Conservation (phyloP, 2,888 invertebrate species). For the Eremobia ochroleuca region DNA sequence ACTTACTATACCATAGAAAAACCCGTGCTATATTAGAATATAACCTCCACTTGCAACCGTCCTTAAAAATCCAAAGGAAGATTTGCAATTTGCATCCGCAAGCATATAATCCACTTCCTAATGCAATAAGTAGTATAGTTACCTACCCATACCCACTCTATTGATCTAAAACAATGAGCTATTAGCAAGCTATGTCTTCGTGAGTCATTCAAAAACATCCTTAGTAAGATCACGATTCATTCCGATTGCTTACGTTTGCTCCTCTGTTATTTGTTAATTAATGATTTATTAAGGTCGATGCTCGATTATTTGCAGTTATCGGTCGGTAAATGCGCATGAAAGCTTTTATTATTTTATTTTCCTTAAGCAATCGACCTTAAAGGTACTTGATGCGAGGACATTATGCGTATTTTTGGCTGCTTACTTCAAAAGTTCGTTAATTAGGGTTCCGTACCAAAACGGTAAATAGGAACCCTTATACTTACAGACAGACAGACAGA, state of each 20-base stretch:
- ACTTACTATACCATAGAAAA: no score
- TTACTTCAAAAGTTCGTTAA: not conserved
- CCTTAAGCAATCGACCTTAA: constrained; percentile 31
- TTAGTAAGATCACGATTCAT: constrained; percentile 36
- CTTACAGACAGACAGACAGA: no score
- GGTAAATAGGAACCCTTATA: no score
- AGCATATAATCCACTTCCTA: constrained; percentile 14
- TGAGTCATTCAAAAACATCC: constrained; percentile 23
- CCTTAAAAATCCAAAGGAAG: not conserved
- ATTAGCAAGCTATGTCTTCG: constrained; percentile 28
- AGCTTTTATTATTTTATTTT: constrained; percentile 26
- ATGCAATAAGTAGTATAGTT: constrained; percentile 4
- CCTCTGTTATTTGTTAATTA: constrained; percentile 44
- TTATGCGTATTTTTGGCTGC: constrained; percentile 9
- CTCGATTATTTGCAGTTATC: constrained; percentile 26
- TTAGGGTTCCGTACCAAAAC: no score
- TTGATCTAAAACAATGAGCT: constrained; percentile 51
- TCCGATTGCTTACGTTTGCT: constrained; percentile 12
- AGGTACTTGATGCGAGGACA: not conserved
- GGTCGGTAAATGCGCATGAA: not conserved
- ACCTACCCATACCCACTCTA: not conserved
- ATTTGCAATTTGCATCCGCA: constrained; percentile 15
- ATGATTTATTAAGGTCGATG: constrained; percentile 35
- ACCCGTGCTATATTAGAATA: no score
- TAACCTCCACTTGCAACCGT: not conserved